These are phyloP conservation scores for Pyrrhia umbra DNA, from an alignment of 2,888 invertebrate species.

Conservation along the genomic window DNA sequence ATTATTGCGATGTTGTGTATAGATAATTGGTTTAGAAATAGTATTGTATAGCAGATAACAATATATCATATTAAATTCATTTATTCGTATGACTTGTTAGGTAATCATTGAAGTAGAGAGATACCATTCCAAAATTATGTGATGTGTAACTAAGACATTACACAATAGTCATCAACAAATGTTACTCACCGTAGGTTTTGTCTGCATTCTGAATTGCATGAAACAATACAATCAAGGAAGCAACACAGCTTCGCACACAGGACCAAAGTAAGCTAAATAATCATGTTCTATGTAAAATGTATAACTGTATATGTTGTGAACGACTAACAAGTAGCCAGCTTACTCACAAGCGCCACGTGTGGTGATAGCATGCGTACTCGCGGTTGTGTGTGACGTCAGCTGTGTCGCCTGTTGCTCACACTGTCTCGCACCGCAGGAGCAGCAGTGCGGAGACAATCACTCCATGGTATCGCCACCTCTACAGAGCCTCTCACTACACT, in stretches of 20 bases:
- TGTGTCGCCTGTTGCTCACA: slow-evolving; percentile 72
- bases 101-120: slow-evolving; percentile 2
- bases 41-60: slow-evolving; percentile 12
- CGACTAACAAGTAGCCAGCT: slow-evolving; percentile 85
- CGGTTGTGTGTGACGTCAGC: slow-evolving; percentile 66
- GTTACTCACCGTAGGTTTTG: slow-evolving; percentile 44
- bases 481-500: slow-evolving; percentile 77
- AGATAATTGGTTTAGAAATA: slow-evolving; percentile 37
- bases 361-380: slow-evolving; percentile 80
- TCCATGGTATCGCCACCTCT: slow-evolving; percentile 76
- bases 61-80: slow-evolving; percentile 12
- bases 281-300: slow-evolving; percentile 64
- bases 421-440: slow-evolving; percentile 55
- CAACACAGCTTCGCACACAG: slow-evolving; percentile 69
- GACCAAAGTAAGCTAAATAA: slow-evolving; percentile 79
- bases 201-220: slow-evolving; percentile 50
- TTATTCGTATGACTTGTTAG: slow-evolving; percentile 3
- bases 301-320: slow-evolving; percentile 76
- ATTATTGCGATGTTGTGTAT: slow-evolving; percentile 26
- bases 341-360: slow-evolving; percentile 81
- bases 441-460: slow-evolving; percentile 51
- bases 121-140: slow-evolving; percentile 4
- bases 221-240: slow-evolving; percentile 59
- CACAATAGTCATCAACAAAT: slow-evolving; percentile 40
- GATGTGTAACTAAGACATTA: slow-evolving; percentile 27